Base-by-base conservation (phyloP, 2,888 invertebrate genomes). In the Apamea monoglypha region DNA sequence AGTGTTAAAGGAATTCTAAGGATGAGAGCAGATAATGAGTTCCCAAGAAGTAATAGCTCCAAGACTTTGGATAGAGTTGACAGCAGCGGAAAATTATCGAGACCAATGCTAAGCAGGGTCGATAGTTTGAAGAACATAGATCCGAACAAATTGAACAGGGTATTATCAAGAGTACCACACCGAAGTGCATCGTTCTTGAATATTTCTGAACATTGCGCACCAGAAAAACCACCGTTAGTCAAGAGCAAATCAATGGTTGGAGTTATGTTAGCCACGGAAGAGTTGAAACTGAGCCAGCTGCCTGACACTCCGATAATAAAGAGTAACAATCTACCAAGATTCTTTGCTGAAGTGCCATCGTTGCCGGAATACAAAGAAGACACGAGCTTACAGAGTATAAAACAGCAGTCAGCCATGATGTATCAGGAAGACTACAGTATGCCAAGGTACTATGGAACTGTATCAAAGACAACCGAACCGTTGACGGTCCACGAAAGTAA, bases 391-490 rank as follows among this genome's bases (percentile, higher is more conserved):
- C 95, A 96, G 81, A 96, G 96, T 81, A 96, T 97, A 29, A 97
- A 97, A 80, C 97, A 97, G 90, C 96, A 97, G 68, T 96, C 97
- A 0, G 97, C 97, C 67, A 84, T 95, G 85, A 94, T 96, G 93
- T 95, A 96, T 56, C 95, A 96, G 47, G 96, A 97, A 73, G 98
- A 97, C 84, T 97, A 97, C 76, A 97, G 97, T 36, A 97, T 97
- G 98, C 97, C 97, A 0, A 94, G 98, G 80, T 97, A 97, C 87
- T 97, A 97, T 86, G 97, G 97, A 0, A 94, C 96, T 2, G 92
- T 95, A 1, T 89, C 95, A 0, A 95, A 95, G 68, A 83, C 93
- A 1, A 84, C 90, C 0, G 95, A 95, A 56, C 90, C 90, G 8
- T 82, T 91, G 5, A 91, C 96, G 0, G 95, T 96, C 0, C 96